phyloP scores from a whole-genome alignment of 2,888 invertebrate species.

The Eurois occulta region DNA sequence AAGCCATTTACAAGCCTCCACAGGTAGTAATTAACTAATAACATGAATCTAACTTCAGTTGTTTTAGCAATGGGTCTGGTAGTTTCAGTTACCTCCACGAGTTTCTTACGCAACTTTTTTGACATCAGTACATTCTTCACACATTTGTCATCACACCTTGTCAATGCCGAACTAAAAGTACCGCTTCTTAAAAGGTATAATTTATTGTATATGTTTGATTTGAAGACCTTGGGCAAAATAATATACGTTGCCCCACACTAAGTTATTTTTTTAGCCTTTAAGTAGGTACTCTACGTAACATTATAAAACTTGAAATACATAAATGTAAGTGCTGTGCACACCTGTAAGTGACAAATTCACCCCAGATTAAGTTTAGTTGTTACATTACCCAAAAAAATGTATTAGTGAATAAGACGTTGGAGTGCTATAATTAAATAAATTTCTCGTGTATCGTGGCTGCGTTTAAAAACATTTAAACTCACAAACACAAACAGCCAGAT shows the following conservation, averaged over 20 bases:
- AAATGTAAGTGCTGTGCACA: too few species aligned
- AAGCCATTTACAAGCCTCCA: too few species aligned
- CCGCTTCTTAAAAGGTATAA: slow-evolving; percentile 46
- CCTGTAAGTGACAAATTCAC: too few species aligned
- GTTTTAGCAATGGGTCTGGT: not conserved
- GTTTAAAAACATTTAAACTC: not conserved
- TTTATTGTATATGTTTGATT: slow-evolving; percentile 57
- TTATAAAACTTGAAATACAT: too few species aligned
- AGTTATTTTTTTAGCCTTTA: too few species aligned
- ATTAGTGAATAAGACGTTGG: too few species aligned
- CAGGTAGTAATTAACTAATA: too few species aligned
- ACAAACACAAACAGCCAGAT: not conserved
- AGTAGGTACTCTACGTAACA: too few species aligned
- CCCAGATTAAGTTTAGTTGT: too few species aligned
- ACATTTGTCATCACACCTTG: slow-evolving; percentile 17
- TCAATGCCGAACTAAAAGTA: slow-evolving; percentile 36
- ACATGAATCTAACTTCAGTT: not conserved
- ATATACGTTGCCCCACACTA: not conserved
- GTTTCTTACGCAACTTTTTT: not conserved
- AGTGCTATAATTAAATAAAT: too few species aligned
- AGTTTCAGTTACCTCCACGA: not conserved
- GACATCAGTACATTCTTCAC: slow-evolving; percentile 17
- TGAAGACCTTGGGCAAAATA: slow-evolving; percentile 75
- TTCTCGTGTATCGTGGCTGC: not conserved
- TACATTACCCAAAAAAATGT: too few species aligned